A percentile compares a stretch with the other conserved stretches of the same genome.
These are phyloP conservation scores for Epicauta chinensis DNA, from an alignment of 1,140 invertebrate genomes.

Conservation along the genomic window DNA sequence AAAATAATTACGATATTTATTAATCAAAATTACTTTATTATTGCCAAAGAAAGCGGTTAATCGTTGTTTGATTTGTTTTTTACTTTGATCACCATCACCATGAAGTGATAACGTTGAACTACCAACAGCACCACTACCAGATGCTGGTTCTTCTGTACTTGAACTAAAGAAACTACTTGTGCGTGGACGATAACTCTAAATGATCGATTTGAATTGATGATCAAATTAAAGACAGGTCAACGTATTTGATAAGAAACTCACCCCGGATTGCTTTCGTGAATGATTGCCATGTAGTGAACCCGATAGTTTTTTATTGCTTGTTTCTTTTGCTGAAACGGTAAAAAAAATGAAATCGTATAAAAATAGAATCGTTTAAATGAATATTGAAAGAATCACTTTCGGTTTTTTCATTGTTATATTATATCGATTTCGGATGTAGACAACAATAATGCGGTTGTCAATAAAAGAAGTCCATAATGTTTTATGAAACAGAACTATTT, in stretches of 20 bases:
- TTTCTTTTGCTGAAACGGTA: conserved; percentile 36
- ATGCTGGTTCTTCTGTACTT: conserved; percentile 52
- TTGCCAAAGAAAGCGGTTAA: conserved; percentile 60
- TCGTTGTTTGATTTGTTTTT: conserved; percentile 55
- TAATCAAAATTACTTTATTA: conserved; percentile 43
- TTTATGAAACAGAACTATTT: too few species aligned
- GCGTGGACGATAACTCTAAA: conserved; percentile 48
- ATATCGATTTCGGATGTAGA: too few species aligned
- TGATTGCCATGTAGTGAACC: conserved; percentile 34
- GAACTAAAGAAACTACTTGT: conserved; percentile 55
- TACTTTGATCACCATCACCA: conserved; percentile 35
- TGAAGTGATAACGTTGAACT: conserved; percentile 34
- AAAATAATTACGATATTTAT: too few species aligned
- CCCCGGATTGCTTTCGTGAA: conserved; percentile 37
- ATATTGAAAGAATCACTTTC: too few species aligned
- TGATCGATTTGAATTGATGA: too few species aligned
- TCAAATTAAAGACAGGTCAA: not conserved
- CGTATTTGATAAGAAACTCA: conserved; percentile 24
- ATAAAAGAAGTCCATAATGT: too few species aligned
- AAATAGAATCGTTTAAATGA: conserved; percentile 1
- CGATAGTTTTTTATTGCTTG: conserved; percentile 35
- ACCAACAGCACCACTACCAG: conserved; percentile 37
- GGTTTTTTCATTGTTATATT: too few species aligned
- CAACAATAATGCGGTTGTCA: too few species aligned
- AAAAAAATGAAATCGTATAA: conserved; percentile 14